Base-by-base conservation (phyloP, 2,113 vertebrate species). In the Sylvietta virens region DNA sequence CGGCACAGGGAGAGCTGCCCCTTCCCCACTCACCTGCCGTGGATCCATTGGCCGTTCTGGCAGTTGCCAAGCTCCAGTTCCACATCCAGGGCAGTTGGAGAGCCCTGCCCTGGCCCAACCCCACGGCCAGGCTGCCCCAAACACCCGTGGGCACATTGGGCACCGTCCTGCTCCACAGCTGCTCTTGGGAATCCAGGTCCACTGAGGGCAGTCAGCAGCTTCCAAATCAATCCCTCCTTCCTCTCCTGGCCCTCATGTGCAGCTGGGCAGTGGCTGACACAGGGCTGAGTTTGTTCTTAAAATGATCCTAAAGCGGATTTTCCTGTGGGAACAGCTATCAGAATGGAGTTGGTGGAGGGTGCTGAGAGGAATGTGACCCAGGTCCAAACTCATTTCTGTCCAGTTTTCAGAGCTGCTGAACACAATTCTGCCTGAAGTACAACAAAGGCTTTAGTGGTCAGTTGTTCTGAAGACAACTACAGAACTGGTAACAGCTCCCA, bases 71-170 rank as follows among this genome's bases (percentile, higher is more conserved):
- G 21, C 10, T 42, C 76, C 67, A 22, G 37, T 56, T n/a, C 66
- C 35, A 40, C 30, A 56, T 62, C 74, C 66, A 21, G 9, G 48
- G 57, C 7, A 1, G 65, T 24, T 79, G 74, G 40, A 11, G 65
- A 78, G 64, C 23, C n/a, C 33, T 19, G 45, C 33, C 45, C 28
- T 26, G 13, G 35, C 31, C 35, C 44, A 8, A 27, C 61, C 53
- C 28, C 28, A 6, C 0, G 3, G 39, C 84, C 73, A 20, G 47
- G 51, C 22, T 33, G 9, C 45, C 45, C 64, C 47, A 7, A 9
- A 19, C 12, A 6, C 16, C 6, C 0, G 0, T 6, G 47, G 50
- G 47, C n/a, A 30, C 56, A 1, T 1, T 0, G 4, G 73, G 48
- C 40, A 21, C 56, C 5, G 2, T 40, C 22, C 13, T 35, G 48